Conservation (phyloP, 2,113 vertebrate genomes). For the Chaetura pelagica region DNA sequence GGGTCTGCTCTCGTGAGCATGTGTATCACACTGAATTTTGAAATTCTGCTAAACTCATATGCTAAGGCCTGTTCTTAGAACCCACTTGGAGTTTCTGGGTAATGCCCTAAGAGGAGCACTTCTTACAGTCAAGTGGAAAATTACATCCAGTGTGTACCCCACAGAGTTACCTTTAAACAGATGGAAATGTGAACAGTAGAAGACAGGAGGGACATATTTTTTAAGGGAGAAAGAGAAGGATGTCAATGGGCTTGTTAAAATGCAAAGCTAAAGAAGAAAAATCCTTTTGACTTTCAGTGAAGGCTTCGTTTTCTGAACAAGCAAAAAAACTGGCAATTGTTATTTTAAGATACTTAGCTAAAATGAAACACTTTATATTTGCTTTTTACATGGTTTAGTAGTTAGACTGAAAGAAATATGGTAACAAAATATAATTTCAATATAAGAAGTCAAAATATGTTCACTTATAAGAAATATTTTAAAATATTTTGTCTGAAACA, state of each 20-base stretch:
- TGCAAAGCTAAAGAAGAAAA: background rate
- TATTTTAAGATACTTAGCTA: background rate
- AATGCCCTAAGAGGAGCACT: no score
- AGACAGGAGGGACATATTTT: background rate
- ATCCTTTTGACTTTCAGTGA: background rate
- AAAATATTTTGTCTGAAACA: background rate
- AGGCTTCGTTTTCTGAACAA: background rate
- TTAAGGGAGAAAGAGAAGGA: background rate
- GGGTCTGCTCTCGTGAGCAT: accelerated
- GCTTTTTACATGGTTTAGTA: background rate
- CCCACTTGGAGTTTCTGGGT: background rate
- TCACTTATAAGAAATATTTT: background rate
- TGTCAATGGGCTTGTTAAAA: background rate
- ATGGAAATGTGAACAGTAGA: background rate
- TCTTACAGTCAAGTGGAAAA: background rate
- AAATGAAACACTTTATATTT: background rate
- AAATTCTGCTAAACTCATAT: background rate
- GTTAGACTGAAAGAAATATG: background rate
- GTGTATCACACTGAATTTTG: background rate
- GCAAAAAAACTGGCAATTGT: background rate
- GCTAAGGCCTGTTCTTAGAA: background rate
- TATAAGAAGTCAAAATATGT: background rate
- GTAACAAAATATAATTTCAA: background rate
- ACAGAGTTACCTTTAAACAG: background rate
- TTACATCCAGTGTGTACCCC: background rate